Conservation (phyloP, 2,113 vertebrate genomes). For the Hypocryptadius cinnamomeus region DNA sequence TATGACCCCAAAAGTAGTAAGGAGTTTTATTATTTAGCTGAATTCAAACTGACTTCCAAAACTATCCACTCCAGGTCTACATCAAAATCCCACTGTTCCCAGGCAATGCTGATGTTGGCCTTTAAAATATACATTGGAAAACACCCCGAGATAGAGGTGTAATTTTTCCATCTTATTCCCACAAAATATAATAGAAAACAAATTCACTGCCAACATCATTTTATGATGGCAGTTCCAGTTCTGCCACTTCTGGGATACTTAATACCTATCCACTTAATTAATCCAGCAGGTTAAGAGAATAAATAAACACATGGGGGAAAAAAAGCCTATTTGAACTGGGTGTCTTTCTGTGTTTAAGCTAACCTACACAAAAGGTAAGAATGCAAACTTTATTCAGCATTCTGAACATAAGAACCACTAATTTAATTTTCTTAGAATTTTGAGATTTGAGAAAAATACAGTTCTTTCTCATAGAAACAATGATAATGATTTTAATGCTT, state of each 20-base stretch:
- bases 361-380: not conserved
- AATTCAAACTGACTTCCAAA: not conserved
- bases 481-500: not conserved
- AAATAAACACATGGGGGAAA: not conserved
- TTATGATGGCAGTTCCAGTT: not conserved
- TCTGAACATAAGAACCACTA: not conserved
- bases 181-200: not conserved
- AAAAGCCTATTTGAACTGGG: not conserved
- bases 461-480: not conserved
- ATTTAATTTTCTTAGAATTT: not conserved
- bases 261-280: not conserved
- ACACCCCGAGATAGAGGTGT: not conserved
- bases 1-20: not conserved
- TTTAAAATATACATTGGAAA: not conserved
- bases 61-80: not conserved
- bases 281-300: not conserved
- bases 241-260: not conserved
- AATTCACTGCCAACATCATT: rapidly evolving
- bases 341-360: not conserved
- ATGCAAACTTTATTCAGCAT: not conserved
- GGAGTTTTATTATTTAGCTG: not conserved
- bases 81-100: not conserved
- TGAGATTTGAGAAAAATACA: not conserved
- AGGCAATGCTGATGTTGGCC: not conserved
- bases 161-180: not conserved